A percentile compares a stretch with the other conserved stretches of the same genome.
These are phyloP conservation scores for Oreochromis grahami DNA, from an alignment of 2,797 vertebrate genomes.

Conservation along the genomic window DNA sequence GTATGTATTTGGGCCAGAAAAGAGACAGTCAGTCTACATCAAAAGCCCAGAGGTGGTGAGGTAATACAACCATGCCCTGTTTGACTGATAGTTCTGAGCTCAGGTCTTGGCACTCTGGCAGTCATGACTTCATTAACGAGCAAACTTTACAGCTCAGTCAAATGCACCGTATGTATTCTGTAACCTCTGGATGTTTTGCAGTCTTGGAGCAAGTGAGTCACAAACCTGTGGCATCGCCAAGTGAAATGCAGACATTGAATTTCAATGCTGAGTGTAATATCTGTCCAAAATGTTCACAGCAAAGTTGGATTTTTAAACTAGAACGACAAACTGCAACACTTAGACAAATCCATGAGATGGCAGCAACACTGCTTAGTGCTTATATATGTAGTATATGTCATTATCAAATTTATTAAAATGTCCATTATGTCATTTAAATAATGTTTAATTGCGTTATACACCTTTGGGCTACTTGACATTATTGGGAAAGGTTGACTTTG, in stretches of 20 bases:
- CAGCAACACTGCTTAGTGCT: slow-evolving; percentile 33
- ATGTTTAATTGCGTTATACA: neutral
- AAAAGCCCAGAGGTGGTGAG: slow-evolving; percentile 27
- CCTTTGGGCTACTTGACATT: neutral
- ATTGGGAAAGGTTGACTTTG: neutral
- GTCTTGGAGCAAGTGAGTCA: slow-evolving; percentile 16
- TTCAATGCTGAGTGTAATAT: neutral
- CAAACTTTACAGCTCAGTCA: neutral
- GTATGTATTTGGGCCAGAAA: neutral
- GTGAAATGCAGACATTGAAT: slow-evolving; percentile 10
- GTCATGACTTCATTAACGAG: slow-evolving; percentile 24
- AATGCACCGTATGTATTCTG: neutral
- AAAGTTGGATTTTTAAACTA: neutral
- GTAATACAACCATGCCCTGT: slow-evolving; percentile 31
- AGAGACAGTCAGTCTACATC: slow-evolving; percentile 1
- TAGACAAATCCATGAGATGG: slow-evolving; percentile 58
- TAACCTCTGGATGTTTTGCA: slow-evolving; percentile 16
- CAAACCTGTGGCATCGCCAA: neutral
- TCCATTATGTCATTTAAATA: neutral
- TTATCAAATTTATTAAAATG: neutral
- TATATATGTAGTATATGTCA: neutral
- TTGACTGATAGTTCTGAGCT: slow-evolving; percentile 30
- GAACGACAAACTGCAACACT: slow-evolving; percentile 28
- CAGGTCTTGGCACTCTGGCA: slow-evolving; percentile 24
- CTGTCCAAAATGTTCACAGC: neutral